Evolutionary conservation across 1,140 invertebrate genomes (phyloP), one percentile per base, ranked within the genome.

Genomic region (Belonocnema kinseyi): DNA sequence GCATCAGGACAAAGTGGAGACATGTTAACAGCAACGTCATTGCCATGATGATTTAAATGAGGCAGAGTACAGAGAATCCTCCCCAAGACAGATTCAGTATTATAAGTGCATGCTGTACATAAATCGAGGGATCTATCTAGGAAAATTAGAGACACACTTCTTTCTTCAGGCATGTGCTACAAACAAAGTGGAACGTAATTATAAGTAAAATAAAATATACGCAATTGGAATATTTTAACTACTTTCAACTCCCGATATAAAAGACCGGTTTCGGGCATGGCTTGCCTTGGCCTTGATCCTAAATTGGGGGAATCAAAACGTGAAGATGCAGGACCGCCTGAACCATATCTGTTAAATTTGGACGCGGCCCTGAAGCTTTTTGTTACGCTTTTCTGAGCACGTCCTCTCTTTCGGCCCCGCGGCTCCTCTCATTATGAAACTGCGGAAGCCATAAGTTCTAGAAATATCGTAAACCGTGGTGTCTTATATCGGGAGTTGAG

Each of bases 101-200:
- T 92, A 82, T 94, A 93, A 83, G 92, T 93, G 61, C 91, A 93
- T 17, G 93, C 92, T 73, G 92, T 92, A 80, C 93, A 93, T 17
- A 95, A 84, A 85, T 96, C 95, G 21, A 96, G 84, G 2, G 93
- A 93, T 53, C 95, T 91, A 77, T 96, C 95, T 26, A 96, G 85
- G 54, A 95, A 90, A 73, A 96, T 93, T 11, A 96, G 79, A 7
- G 94, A 94, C 33, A 93, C 91, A 79, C 92, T 93, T 71, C 91
- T 91, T 50, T 75, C 56, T 13, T 77, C 79, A 50, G 82, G 50
- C 19, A 73, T 26, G 12, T 76, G 74, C 76, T 83, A 40, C 72
- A 72, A 73, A 85, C 70, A 80, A 81, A 82, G 76, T 87, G 52
- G 86, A 86, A 81, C 66, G 78, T 83, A 74, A 26, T 54, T 40